Conservation (phyloP, 2,888 invertebrate species). For the Cinara cedri region DNA sequence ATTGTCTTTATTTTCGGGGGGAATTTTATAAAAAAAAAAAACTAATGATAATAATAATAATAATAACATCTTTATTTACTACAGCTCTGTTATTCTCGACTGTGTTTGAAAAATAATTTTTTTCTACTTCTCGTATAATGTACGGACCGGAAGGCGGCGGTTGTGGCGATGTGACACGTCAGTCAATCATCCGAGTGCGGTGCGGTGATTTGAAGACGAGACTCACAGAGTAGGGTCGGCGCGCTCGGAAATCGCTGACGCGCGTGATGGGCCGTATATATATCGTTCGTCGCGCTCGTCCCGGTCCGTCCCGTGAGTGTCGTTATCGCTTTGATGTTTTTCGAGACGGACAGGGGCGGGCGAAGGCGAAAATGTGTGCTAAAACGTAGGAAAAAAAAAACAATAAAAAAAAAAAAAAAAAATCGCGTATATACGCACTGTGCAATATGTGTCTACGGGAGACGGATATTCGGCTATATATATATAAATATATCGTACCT, state of each 20-base stretch:
- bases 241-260: slow-evolving; percentile 38
- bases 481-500: not conserved
- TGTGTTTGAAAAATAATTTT: too few relatives aligned
- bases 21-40: too few relatives aligned
- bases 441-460: not conserved
- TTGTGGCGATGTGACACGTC: not conserved
- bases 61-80: too few relatives aligned
- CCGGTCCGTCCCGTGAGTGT: slow-evolving; percentile 45
- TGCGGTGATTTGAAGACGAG: too few relatives aligned
- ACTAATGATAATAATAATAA: too few relatives aligned
- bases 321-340: slow-evolving; percentile 26
- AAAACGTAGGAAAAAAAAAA: not conserved
- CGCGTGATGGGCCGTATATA: not conserved
- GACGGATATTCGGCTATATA: not conserved
- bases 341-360: not conserved
- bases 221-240: too few relatives aligned
- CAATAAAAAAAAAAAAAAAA: not conserved
- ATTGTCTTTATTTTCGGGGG: too few relatives aligned
- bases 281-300: slow-evolving; percentile 19
- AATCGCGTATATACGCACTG: not conserved
- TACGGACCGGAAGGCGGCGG: not conserved
- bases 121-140: not conserved
- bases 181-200: not conserved
- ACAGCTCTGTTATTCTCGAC: too few relatives aligned
- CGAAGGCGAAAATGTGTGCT: too few relatives aligned